A percentile compares a stretch with the other conserved stretches of the same genome.
Evolutionary conservation across 2,888 invertebrate species (phyloP).

Genomic region (Melanostoma scalare): DNA sequence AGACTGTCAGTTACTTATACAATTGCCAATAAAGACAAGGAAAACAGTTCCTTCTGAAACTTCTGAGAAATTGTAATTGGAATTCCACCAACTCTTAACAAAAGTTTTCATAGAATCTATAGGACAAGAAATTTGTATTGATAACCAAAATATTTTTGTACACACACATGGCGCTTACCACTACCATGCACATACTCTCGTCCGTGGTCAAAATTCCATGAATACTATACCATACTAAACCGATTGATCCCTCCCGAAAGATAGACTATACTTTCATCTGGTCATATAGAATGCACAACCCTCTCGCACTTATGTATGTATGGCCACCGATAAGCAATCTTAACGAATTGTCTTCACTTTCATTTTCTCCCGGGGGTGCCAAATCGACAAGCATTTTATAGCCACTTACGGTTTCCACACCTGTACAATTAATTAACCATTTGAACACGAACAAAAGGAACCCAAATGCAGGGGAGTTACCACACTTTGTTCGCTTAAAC

Average conservation of each 20-base stretch:
- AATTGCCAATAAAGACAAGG: too few relatives aligned
- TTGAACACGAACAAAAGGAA: constrained; percentile 48
- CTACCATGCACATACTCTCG: too few relatives aligned
- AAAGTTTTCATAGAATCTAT: too few relatives aligned
- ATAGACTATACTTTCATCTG: background rate
- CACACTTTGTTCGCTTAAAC: constrained; percentile 41
- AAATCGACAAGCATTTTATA: constrained; percentile 59
- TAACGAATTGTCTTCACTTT: constrained; percentile 57
- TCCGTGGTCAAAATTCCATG: too few relatives aligned
- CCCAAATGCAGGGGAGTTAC: constrained; percentile 59
- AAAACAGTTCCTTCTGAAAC: too few relatives aligned
- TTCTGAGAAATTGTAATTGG: too few relatives aligned
- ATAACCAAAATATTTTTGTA: too few relatives aligned
- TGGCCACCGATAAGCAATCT: constrained; percentile 50
- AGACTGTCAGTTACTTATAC: too few relatives aligned
- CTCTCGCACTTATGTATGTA: constrained; percentile 40
- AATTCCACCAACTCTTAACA: too few relatives aligned
- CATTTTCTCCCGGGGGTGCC: constrained; percentile 55
- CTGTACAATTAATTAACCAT: constrained; percentile 71
- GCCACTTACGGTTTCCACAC: constrained; percentile 69
- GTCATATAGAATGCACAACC: constrained; percentile 49
- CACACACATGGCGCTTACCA: too few relatives aligned
- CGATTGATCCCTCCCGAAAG: background rate
- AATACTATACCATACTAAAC: background rate
- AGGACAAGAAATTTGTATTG: too few relatives aligned